Base-by-base conservation (phyloP, 1,140 invertebrate species). In the Pygmarrhopalites habei region DNA sequence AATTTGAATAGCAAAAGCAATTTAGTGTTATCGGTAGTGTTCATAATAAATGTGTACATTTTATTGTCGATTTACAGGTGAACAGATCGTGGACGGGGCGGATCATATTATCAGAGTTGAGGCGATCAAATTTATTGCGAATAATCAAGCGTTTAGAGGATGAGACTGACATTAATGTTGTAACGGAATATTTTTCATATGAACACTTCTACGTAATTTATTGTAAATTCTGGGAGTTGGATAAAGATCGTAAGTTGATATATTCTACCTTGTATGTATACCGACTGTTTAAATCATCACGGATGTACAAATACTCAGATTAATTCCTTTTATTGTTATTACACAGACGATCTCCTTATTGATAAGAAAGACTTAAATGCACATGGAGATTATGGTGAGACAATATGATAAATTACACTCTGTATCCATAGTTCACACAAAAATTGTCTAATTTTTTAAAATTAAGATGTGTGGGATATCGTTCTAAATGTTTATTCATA, bases 151-250 rank as follows among this genome's bases (percentile, higher is more conserved):
- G 89, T 25, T 79, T 92, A 32, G 87, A 91, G 57, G 70, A 73
- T 64, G 72, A 73, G 65, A 72, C 72, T 68, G 72, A 72, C 60
- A 60, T 71, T 12, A 71, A 71, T 60, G 60, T 51, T 25, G 66
- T 71, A 51, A 71, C 66, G 19, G 69, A 71, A 44, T 67, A 66
- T 49, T 72, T 66, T 64, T 72, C 69, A 12, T 71, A 71, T 57
- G 69, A 71, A 47, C 96, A 99, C 79, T 99, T 99, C 78, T 99
- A 99, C 79, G 97, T 99, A 25, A 98, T 99, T 74, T 99, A 99
- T 76, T 99, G 97, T 80, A 99, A 98, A 79, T 99, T 99, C 78
- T 99, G 97, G 96, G 96, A 99, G 78, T 78, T 99, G 67, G 97
- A 99, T 77, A 85, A 91, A 65, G 96, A 99, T 80, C 95, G 99